phyloP scores from a whole-genome alignment of 2,797 vertebrate genomes.

The Alosa sapidissima region DNA sequence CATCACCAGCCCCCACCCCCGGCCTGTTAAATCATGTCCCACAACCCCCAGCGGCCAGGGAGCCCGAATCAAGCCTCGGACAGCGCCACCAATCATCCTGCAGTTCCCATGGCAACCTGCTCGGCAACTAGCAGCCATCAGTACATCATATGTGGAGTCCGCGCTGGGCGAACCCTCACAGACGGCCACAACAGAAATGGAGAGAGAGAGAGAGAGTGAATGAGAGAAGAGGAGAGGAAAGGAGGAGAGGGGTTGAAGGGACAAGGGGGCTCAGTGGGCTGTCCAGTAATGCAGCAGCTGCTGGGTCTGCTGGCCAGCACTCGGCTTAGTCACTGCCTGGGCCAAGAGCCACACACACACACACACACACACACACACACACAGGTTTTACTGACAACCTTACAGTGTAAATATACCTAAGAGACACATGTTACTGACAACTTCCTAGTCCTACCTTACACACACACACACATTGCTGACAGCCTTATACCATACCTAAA shows the following conservation, averaged over 20 bases:
- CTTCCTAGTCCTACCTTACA: not conserved
- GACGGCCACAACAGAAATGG: conserved; percentile 69
- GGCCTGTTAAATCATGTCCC: conserved; percentile 42
- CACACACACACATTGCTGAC: not conserved
- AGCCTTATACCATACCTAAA: not conserved
- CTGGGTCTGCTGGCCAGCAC: conserved; percentile 69
- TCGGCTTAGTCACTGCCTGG: not conserved
- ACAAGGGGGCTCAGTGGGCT: conserved; percentile 78
- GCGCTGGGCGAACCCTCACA: conserved; percentile 83
- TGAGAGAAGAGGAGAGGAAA: conserved; percentile 53
- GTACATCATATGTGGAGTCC: conserved; percentile 87
- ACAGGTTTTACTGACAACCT: not conserved
- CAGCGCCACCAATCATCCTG: conserved; percentile 87
- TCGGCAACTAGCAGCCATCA: conserved; percentile 84
- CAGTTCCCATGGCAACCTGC: conserved; percentile 90
- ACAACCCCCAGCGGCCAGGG: conserved; percentile 31
- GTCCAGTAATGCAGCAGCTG: conserved; percentile 86
- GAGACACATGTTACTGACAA: no score
- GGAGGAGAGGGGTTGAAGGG: conserved; percentile 8
- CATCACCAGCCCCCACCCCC: conserved; percentile 30
- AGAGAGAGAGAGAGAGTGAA: conserved; percentile 48
- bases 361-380: not conserved
- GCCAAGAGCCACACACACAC: not conserved
- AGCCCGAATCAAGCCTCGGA: conserved; percentile 76
- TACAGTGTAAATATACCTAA: not conserved